Base-by-base conservation (phyloP, 1,140 invertebrate species). In the Leptopilina clavipes region DNA sequence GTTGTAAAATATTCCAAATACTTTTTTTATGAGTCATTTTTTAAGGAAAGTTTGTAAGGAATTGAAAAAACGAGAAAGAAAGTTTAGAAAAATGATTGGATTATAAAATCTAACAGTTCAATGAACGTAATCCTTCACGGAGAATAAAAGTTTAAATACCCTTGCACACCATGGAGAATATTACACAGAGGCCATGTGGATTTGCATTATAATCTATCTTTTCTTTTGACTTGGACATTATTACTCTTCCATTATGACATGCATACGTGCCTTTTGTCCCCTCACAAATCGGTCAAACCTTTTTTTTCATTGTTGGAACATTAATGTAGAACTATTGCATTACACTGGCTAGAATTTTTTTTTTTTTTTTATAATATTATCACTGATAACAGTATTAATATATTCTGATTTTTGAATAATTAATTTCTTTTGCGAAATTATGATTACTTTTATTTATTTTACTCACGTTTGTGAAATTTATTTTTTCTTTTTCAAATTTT, bases 121-220 rank as follows among this genome's bases (percentile, higher is more conserved):
- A 86, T 74, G 86, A 83, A 86, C 86, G 82, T 82, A 74, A 77
- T 81, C 79, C 75, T 84, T 78, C 79, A 87, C 85, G 76, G 81
- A 54, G 77, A 83, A 85, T 83, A 77, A 75, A 81, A 82, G 6
- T 31, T 65, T 65, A 65, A 65, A 65, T 65, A 65, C 25, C 19
- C 12, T 31, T 31, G 10, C 81, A 82, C 81, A 76, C 82, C 76
- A 75, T 56, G 73, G 76, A 56, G 75, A 70, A 74, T 40, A 8
- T 56, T 76, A 79, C 79, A 71, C 70, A 76, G 72, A 31, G 85
- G 86, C 84, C 86, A 88, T 81, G 82, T 79, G 86, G 81, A 88
- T 87, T 88, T 88, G 85, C 86, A 87, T 87, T 84, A 74, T 83
- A 84, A 86, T 83, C 75, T 81, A 84, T 85, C 81, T 81, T 72